Conservation (phyloP, 2,113 vertebrate species). For the Pavo muticus region DNA sequence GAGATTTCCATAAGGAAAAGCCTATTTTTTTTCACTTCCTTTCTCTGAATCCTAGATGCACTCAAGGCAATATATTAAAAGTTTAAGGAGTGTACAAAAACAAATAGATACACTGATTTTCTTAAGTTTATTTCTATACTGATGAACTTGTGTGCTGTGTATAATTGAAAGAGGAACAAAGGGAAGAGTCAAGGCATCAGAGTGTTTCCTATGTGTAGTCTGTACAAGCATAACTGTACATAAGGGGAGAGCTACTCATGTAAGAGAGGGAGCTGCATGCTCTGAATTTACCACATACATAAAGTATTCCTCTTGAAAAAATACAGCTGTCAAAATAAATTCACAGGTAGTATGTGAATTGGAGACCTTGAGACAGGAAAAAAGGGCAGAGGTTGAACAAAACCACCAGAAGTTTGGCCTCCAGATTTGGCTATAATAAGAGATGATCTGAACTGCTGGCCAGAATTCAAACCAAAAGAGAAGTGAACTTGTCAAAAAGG, state of each 20-base stretch:
- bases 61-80: constrained; percentile 13
- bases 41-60: neutral
- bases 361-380: constrained; percentile 2
- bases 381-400: constrained; percentile 47
- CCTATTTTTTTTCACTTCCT: constrained; percentile 6
- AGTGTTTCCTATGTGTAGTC: neutral
- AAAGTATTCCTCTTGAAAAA: constrained; percentile 42
- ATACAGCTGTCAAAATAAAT: constrained; percentile 64
- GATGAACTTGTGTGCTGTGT: neutral
- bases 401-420: constrained; percentile 21
- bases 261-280: neutral
- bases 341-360: constrained; percentile 26
- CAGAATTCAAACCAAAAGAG: constrained; percentile 42
- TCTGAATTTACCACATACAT: constrained; percentile 5
- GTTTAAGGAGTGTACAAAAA: neutral
- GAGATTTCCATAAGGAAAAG: constrained; percentile 24
- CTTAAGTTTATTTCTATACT: neutral
- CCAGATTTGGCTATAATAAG: constrained; percentile 46
- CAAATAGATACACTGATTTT: neutral
- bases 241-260: neutral
- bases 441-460: constrained; percentile 11
- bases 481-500: constrained; percentile 45
- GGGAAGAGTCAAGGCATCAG: neutral
- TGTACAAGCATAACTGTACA: neutral
- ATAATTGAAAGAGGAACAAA: neutral